These are phyloP conservation scores for Lysandra coridon DNA, from an alignment of 2,888 invertebrate genomes.

Conservation along the genomic window DNA sequence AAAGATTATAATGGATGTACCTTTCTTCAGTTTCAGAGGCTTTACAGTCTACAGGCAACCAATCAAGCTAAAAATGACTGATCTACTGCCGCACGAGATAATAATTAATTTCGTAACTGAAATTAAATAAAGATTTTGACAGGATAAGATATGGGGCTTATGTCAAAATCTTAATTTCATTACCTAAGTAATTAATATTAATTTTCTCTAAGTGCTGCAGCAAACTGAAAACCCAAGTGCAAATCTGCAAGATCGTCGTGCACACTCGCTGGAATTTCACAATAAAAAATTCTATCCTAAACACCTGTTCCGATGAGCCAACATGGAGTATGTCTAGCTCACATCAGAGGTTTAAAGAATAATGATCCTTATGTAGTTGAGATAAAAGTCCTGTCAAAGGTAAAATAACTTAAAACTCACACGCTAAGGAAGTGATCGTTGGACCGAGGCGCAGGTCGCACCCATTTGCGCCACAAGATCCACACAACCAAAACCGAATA, in stretches of 20 bases:
- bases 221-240: neutral
- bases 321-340: slow-evolving; percentile 39
- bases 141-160: too few relatives aligned
- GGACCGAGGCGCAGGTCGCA: slow-evolving; percentile 61
- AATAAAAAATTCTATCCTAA: slow-evolving; percentile 33
- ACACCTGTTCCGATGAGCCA: slow-evolving; percentile 53
- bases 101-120: too few relatives aligned
- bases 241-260: neutral
- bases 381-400: neutral
- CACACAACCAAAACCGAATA: slow-evolving; percentile 61
- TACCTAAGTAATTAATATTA: too few relatives aligned
- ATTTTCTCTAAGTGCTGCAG: too few relatives aligned
- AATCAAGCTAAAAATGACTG: too few relatives aligned
- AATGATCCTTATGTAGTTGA: neutral
- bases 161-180: too few relatives aligned
- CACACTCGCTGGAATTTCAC: neutral
- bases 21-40: too few relatives aligned
- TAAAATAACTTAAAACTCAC: slow-evolving; percentile 49
- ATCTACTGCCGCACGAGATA: too few relatives aligned
- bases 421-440: slow-evolving; percentile 64
- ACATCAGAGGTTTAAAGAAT: neutral
- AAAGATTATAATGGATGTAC: too few relatives aligned
- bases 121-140: too few relatives aligned
- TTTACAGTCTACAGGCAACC: too few relatives aligned
- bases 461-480: slow-evolving; percentile 72